A percentile compares a stretch with the other conserved stretches of the same genome.
Conservation (phyloP, 2,797 vertebrate genomes). For the Pseudochaenichthys georgianus region DNA sequence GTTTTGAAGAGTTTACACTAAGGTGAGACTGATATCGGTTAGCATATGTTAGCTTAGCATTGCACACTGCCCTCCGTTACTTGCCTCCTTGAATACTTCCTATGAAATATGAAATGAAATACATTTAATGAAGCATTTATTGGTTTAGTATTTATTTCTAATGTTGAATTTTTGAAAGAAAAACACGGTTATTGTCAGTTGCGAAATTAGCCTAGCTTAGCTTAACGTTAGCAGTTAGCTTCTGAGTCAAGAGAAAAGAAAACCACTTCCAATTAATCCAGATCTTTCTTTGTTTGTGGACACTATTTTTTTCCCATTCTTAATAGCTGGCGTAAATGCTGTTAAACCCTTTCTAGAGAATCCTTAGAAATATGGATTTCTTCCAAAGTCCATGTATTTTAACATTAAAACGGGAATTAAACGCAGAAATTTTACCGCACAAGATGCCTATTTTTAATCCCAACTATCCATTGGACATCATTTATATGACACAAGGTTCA, state of each 20-base stretch:
- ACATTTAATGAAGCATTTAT: conserved; percentile 7
- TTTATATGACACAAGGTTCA: not conserved
- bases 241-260: no score
- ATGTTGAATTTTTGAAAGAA: not conserved
- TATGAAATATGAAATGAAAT: not conserved
- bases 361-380: no score
- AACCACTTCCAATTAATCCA: no score
- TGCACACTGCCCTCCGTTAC: not conserved
- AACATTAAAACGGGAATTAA: not conserved
- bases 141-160: conserved; percentile 10
- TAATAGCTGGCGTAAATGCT: no score
- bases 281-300: no score
- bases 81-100: not conserved
- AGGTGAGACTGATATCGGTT: conserved; percentile 56
- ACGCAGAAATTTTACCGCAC: not conserved
- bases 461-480: not conserved
- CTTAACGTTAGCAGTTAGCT: no score
- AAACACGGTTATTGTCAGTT: not conserved
- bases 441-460: not conserved
- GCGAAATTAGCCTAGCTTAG: no score
- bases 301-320: no score
- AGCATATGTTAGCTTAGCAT: not conserved
- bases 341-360: not conserved
- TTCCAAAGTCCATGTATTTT: not conserved
- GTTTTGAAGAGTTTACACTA: conserved; percentile 50